Percentiles rank a stretch among this genome's conserved stretches.
phyloP scores from a whole-genome alignment of 1,140 invertebrate genomes.

The Pachypeltis micranthus region DNA sequence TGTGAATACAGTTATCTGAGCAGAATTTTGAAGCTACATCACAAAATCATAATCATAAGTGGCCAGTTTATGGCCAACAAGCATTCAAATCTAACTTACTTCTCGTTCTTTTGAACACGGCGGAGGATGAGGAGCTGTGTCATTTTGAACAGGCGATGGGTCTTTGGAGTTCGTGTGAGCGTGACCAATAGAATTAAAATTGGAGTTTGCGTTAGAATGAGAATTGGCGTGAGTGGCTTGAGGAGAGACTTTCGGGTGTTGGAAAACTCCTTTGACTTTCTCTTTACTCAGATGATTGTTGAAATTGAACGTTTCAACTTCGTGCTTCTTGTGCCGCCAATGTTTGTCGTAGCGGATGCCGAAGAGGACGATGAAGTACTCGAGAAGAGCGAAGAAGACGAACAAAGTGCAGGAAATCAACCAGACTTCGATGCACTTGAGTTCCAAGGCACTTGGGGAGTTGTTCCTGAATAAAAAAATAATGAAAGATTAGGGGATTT shows the following conservation, averaged over 20 bases:
- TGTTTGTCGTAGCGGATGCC: constrained; percentile 48
- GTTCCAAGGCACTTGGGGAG: constrained; percentile 47
- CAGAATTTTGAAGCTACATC: no score
- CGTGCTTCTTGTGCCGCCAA: constrained; percentile 41
- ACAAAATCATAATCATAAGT: no score
- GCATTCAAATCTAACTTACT: no score
- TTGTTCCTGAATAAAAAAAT: constrained; percentile 39
- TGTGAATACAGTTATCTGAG: no score
- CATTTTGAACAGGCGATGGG: neutral
- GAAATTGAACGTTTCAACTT: constrained; percentile 32
- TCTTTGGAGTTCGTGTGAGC: neutral
- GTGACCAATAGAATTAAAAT: neutral
- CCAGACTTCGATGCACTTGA: constrained; percentile 61
- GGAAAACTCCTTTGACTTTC: constrained; percentile 13
- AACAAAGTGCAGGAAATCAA: constrained; percentile 57
- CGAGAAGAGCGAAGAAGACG: constrained; percentile 56
- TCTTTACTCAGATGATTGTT: constrained; percentile 22
- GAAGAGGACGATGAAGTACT: constrained; percentile 56
- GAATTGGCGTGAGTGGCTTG: constrained; percentile 13
- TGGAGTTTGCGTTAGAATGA: constrained; percentile 6
- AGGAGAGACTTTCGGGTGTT: constrained; percentile 9
- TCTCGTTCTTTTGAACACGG: no score
- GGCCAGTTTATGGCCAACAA: no score
- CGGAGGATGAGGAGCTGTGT: neutral
- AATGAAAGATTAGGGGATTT: no score